These are phyloP conservation scores for Gambelia wislizenii DNA, from an alignment of 2,797 vertebrate genomes.

Conservation along the genomic window DNA sequence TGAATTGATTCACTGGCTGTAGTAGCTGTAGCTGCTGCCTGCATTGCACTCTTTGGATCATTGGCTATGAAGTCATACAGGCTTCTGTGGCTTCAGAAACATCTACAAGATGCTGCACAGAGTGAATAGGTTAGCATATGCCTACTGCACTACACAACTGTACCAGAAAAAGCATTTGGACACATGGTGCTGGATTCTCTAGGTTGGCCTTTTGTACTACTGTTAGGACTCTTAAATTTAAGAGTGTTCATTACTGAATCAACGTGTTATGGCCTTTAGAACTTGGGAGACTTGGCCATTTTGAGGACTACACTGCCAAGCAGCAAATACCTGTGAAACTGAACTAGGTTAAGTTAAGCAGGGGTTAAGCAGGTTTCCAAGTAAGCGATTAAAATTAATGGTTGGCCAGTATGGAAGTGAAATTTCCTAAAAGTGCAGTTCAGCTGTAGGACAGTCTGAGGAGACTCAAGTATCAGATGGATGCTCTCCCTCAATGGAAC, in stretches of 20 bases:
- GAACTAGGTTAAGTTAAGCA: no score
- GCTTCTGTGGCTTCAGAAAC: background rate
- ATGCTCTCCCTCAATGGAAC: background rate
- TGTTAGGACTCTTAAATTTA: no score
- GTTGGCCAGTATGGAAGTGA: background rate
- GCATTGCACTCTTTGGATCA: no score
- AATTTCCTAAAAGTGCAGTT: background rate
- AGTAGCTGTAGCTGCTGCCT: background rate
- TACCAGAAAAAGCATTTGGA: background rate
- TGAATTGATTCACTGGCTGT: constrained; percentile 66
- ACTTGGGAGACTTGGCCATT: background rate
- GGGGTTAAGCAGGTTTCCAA: background rate
- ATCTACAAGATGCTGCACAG: background rate
- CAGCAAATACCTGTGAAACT: background rate
- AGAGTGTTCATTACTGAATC: background rate
- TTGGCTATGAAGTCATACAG: no score
- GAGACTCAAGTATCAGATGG: background rate
- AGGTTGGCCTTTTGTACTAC: no score
- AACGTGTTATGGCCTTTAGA: background rate
- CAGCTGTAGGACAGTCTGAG: background rate
- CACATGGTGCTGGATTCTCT: background rate
- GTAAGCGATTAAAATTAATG: background rate
- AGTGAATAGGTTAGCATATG: background rate
- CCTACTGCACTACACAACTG: background rate
- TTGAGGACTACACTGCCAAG: background rate